Evolutionary conservation across 2,113 vertebrate species (phyloP).

Genomic region (Neolamprologus tretocephalus): DNA sequence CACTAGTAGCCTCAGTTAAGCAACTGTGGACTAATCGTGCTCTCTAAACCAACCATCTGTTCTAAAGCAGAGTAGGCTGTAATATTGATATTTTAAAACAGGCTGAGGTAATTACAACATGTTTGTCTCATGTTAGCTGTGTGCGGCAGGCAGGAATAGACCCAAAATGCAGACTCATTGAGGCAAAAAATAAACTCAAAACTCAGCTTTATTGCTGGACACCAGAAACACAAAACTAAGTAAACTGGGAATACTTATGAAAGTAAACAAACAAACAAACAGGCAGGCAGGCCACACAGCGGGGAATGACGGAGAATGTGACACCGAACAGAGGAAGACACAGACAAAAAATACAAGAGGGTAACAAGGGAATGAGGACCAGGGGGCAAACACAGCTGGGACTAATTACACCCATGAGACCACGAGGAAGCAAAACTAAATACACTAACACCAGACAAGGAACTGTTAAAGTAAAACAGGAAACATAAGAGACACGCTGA

Average conservation of each 20-base stretch:
- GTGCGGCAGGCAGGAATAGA: neutral
- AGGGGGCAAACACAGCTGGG: neutral
- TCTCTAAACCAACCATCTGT: neutral
- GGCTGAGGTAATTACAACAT: neutral
- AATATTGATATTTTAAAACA: neutral
- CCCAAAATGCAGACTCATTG: neutral
- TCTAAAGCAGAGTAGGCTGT: neutral
- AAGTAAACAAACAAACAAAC: neutral
- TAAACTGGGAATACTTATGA: neutral
- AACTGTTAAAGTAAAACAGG: neutral
- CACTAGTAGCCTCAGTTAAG: neutral
- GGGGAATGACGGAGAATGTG: neutral
- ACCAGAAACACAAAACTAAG: neutral
- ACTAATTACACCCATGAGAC: neutral
- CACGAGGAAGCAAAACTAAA: neutral
- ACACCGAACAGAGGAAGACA: neutral
- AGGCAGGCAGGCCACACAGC: neutral
- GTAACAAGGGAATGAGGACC: neutral
- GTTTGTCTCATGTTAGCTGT: neutral
- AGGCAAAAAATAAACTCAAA: neutral
- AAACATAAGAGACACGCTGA: fast-evolving
- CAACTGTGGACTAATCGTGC: fast-evolving
- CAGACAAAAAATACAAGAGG: neutral
- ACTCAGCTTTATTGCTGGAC: neutral
- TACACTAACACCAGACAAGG: neutral